Evolutionary conservation across 2,797 vertebrate species (phyloP).

Genomic region (Champsocephalus esox): DNA sequence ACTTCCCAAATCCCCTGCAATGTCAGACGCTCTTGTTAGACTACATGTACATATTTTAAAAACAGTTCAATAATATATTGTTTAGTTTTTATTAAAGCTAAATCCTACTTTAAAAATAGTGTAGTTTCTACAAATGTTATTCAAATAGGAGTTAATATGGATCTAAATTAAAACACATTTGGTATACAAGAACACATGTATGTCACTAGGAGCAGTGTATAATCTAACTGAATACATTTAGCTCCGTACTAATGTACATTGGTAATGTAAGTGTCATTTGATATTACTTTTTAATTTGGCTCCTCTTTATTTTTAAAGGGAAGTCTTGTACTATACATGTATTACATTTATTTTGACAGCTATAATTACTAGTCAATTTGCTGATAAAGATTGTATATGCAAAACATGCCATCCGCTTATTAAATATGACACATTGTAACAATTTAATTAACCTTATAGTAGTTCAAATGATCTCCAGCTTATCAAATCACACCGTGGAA

Average conservation of each 20-base stretch:
- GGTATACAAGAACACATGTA: neutral
- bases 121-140: neutral
- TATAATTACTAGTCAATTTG: neutral
- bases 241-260: neutral
- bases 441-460: neutral
- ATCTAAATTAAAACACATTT: neutral
- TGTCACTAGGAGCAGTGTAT: neutral
- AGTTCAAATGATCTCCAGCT: neutral
- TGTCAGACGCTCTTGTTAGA: neutral
- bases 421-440: neutral
- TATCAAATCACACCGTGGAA: neutral
- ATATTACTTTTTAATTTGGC: neutral
- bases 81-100: neutral
- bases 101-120: neutral
- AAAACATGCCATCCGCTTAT: neutral
- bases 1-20: neutral
- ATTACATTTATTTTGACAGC: slow-evolving; percentile 5
- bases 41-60: neutral
- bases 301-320: neutral
- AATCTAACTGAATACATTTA: neutral
- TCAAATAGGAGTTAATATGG: neutral
- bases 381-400: neutral
- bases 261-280: neutral
- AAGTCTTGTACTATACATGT: neutral
- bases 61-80: neutral